These are phyloP conservation scores for Recurvirostra avosetta DNA, from an alignment of 2,113 vertebrate species.

Conservation along the genomic window DNA sequence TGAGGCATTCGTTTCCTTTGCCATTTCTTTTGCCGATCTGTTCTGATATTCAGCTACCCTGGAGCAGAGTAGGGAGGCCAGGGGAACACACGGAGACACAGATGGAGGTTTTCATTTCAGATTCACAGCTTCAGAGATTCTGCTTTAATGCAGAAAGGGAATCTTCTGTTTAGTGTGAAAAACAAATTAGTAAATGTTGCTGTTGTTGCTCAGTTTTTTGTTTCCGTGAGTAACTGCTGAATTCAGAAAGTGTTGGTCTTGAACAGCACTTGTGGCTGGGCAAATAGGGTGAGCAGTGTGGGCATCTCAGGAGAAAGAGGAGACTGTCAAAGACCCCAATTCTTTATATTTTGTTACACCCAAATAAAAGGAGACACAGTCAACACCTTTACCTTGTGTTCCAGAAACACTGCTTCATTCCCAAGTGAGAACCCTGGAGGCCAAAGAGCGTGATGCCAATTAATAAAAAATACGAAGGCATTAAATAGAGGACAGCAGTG, in stretches of 20 bases:
- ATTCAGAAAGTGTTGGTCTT: not conserved
- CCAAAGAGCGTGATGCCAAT: not conserved
- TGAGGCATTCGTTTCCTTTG: not conserved
- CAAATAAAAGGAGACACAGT: not conserved
- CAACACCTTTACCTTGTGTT: not conserved
- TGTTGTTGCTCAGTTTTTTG: slow-evolving; percentile 51
- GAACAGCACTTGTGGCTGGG: not conserved
- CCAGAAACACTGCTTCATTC: not conserved
- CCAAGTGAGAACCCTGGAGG: not conserved
- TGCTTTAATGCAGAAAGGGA: slow-evolving; percentile 1
- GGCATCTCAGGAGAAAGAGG: not conserved
- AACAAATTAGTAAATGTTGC: slow-evolving; percentile 49
- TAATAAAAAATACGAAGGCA: not conserved
- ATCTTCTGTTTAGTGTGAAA: slow-evolving; percentile 64
- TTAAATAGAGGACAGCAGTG: not conserved
- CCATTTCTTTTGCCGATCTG: not conserved
- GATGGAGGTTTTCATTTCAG: slow-evolving; percentile 57
- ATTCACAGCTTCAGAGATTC: slow-evolving; percentile 59
- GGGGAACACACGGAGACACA: slow-evolving; percentile 53
- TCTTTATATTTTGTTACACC: not conserved
- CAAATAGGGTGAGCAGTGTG: not conserved
- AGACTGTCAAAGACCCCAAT: not conserved
- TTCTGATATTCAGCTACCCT: slow-evolving; percentile 39
- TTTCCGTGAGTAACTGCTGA: not conserved
- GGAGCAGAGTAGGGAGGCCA: slow-evolving; percentile 22